Evolutionary conservation across 2,888 invertebrate species (phyloP).

Genomic region (Litoditis marina): DNA sequence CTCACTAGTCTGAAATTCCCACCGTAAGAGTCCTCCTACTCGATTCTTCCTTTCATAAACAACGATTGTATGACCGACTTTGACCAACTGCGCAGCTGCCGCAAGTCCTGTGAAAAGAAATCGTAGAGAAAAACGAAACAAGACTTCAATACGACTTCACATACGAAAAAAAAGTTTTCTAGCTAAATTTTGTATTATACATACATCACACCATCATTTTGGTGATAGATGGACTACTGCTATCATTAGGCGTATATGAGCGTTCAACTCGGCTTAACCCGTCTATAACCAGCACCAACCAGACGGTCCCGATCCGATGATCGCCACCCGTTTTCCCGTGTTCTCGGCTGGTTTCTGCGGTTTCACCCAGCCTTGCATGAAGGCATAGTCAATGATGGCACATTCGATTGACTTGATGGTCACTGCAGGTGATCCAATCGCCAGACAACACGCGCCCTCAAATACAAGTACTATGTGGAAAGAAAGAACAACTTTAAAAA

Average conservation of each 20-base stretch:
- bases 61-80: constrained; percentile 90
- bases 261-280: too few species aligned
- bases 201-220: too few species aligned
- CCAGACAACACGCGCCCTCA: constrained; percentile 87
- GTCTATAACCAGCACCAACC: too few species aligned
- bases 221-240: too few species aligned
- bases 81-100: constrained; percentile 93
- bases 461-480: constrained; percentile 11
- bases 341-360: constrained; percentile 76
- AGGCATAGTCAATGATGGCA: constrained; percentile 95
- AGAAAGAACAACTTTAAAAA: too few species aligned
- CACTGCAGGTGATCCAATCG: constrained; percentile 90
- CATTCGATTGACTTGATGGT: constrained; percentile 99
- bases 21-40: constrained; percentile 84
- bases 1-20: too few species aligned
- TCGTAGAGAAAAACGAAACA: too few species aligned
- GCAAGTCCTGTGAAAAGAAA: constrained; percentile 73
- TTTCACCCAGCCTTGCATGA: constrained; percentile 80
- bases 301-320: constrained; percentile 81
- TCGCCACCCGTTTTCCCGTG: constrained; percentile 79
- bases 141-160: too few species aligned
- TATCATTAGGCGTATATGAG: too few species aligned
- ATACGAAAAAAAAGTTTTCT: too few species aligned
- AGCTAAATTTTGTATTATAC: too few species aligned
- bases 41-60: constrained; percentile 95